Base-by-base conservation (phyloP, 2,113 vertebrate species). In the Odobenus rosmarus region DNA sequence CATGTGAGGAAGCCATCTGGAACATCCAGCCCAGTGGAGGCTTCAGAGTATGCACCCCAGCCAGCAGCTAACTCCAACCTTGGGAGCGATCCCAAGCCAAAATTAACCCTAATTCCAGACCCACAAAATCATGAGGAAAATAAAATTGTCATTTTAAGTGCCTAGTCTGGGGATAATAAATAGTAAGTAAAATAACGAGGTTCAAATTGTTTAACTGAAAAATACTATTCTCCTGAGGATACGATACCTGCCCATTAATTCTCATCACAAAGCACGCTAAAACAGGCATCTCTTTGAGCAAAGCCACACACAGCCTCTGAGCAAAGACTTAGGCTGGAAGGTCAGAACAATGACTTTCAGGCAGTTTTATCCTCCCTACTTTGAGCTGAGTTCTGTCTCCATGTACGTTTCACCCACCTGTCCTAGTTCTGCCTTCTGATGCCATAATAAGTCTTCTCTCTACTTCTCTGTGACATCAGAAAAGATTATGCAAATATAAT, bases 401-500 rank as follows among this genome's bases (percentile, higher is more conserved):
- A 33, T 31, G 51, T 77, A 74, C 64, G 62, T 94, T 97, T 76
- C 81, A 96, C 71, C 21, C 57, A 85, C 55, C 74, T 95, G 87
- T 57, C 79, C 87, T 87, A 92, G 23, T 90, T 96, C 89, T 96
- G 90, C 74, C 46, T 97, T 90, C 83, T 55, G 79, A 84, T 84
- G 83, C 69, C 69, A 36, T 51, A 92, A 49, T 55, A 96, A 74
- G 76, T 97, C 88, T 96, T 95, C 90, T 90, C 74, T 85, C 71
- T 90, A 85, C 91, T 95, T 94, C 61, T 80, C 0, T 93, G 90
- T 97, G 95, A 97, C 90, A 95, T 96, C 97, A 95, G 94, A 92
- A 95, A 96, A 95, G 90, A 97, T 94, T 98, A 98, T 98, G 95
- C 96, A 98, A 96, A 96, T 96, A 82, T 53, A 97, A 89, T 77